Evolutionary conservation across 1,140 invertebrate species (phyloP).

Genomic region (Drosophila cardini): DNA sequence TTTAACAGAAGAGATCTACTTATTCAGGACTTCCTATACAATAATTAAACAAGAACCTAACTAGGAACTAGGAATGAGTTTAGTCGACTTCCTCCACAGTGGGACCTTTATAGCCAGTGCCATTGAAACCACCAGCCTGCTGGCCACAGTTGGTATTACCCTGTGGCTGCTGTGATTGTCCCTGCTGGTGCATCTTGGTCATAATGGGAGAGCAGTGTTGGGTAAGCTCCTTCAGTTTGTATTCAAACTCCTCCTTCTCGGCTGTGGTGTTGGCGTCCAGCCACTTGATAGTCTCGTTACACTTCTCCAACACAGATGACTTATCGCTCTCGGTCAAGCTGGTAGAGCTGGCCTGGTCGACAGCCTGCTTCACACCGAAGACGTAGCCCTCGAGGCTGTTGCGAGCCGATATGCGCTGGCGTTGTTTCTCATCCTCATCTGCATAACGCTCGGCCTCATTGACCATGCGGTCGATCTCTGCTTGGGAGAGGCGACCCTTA

Average conservation of each 20-base stretch:
- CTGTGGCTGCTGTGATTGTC: slow-evolving; percentile 17
- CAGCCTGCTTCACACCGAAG: slow-evolving; percentile 88
- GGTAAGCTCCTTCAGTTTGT: slow-evolving; percentile 86
- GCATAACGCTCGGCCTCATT: slow-evolving; percentile 73
- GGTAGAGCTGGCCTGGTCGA: slow-evolving; percentile 87
- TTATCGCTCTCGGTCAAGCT: slow-evolving; percentile 87
- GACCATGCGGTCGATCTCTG: slow-evolving; percentile 89
- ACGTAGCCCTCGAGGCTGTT: slow-evolving; percentile 90
- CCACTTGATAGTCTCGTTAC: slow-evolving; percentile 87
- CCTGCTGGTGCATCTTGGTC: slow-evolving; percentile 85
- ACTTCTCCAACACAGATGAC: slow-evolving; percentile 86
- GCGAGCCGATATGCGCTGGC: slow-evolving; percentile 87
- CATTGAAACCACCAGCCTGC: slow-evolving; percentile 85
- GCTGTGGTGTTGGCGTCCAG: slow-evolving; percentile 87
- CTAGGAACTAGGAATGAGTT: slow-evolving; percentile 32
- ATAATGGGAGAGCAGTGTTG: slow-evolving; percentile 86
- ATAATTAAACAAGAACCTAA: no score
- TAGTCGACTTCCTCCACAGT: slow-evolving; percentile 91
- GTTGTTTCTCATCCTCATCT: slow-evolving; percentile 89
- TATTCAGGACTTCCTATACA: no score
- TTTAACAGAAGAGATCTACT: slow-evolving; percentile 20
- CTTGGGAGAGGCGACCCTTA: slow-evolving; percentile 91
- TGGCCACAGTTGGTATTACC: slow-evolving; percentile 83
- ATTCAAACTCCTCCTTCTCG: slow-evolving; percentile 88
- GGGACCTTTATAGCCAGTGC: slow-evolving; percentile 84